These are phyloP conservation scores for Crypturellus undulatus DNA, from an alignment of 2,113 vertebrate genomes.

Conservation along the genomic window DNA sequence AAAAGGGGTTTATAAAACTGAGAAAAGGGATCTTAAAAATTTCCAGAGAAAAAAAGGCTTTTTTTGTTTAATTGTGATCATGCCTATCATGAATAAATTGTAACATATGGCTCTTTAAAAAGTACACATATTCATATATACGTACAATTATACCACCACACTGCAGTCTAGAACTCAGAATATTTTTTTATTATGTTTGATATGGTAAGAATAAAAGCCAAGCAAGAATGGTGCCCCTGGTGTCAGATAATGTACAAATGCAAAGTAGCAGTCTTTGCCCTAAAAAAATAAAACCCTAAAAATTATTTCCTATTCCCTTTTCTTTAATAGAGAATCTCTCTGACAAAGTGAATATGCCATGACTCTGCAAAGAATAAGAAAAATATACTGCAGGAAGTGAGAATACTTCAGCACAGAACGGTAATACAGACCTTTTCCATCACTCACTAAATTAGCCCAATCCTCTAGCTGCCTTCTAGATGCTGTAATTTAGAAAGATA, in stretches of 20 bases:
- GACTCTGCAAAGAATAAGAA: background rate
- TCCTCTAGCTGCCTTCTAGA: conserved; percentile 15
- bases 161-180: background rate
- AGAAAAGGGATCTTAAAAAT: background rate
- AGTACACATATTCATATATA: background rate
- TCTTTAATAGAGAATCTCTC: background rate
- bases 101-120: background rate
- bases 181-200: background rate
- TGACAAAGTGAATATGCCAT: background rate
- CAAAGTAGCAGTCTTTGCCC: background rate
- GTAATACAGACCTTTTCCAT: background rate
- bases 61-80: background rate
- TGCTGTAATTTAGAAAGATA: conserved; percentile 29
- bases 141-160: background rate
- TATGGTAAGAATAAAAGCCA: background rate
- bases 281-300: background rate
- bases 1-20: background rate
- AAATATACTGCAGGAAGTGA: background rate
- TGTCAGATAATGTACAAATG: background rate
- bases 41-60: background rate
- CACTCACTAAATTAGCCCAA: background rate
- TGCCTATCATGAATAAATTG: background rate
- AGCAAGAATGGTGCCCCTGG: background rate
- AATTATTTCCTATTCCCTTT: background rate
- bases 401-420: background rate